phyloP scores from a whole-genome alignment of 1,140 invertebrate genomes.

The Lepidostoma basale region DNA sequence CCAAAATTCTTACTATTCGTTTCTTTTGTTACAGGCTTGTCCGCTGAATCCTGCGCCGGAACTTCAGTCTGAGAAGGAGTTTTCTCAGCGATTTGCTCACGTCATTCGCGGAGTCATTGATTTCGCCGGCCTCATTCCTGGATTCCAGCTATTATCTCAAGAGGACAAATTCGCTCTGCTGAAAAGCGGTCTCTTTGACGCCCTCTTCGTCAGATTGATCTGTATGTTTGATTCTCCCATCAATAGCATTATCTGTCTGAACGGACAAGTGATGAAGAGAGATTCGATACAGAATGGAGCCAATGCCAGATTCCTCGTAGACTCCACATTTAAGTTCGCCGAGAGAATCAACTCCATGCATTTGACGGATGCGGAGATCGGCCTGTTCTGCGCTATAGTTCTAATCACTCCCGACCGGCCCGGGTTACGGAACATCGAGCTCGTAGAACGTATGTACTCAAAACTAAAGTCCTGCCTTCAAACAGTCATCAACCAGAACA shows the following conservation, averaged over 20 bases:
- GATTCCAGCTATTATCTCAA: slow-evolving; percentile 91
- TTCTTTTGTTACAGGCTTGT: slow-evolving; percentile 74
- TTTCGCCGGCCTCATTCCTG: slow-evolving; percentile 96
- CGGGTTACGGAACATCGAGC: slow-evolving; percentile 87
- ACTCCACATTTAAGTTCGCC: slow-evolving; percentile 97
- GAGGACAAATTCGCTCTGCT: slow-evolving; percentile 96
- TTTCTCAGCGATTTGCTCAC: slow-evolving; percentile 92
- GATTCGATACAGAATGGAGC: slow-evolving; percentile 89
- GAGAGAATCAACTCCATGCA: slow-evolving; percentile 90
- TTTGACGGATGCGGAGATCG: slow-evolving; percentile 90
- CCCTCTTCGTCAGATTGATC: slow-evolving; percentile 88
- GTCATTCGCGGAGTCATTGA: slow-evolving; percentile 96
- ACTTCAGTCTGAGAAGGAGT: slow-evolving; percentile 87
- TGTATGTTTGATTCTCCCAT: slow-evolving; percentile 92
- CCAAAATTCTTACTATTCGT: background rate
- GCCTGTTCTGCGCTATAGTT: slow-evolving; percentile 93
- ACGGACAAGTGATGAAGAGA: slow-evolving; percentile 87
- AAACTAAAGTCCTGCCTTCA: slow-evolving; percentile 86
- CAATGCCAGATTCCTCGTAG: slow-evolving; percentile 92
- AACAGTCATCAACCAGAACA: slow-evolving; percentile 85
- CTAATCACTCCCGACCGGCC: slow-evolving; percentile 93
- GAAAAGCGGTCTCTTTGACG: slow-evolving; percentile 95
- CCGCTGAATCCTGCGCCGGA: slow-evolving; percentile 93
- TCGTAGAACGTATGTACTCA: slow-evolving; percentile 91
- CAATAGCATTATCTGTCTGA: slow-evolving; percentile 90